Conservation (phyloP, 2,113 vertebrate species). For the Cynoglossus semilaevis region DNA sequence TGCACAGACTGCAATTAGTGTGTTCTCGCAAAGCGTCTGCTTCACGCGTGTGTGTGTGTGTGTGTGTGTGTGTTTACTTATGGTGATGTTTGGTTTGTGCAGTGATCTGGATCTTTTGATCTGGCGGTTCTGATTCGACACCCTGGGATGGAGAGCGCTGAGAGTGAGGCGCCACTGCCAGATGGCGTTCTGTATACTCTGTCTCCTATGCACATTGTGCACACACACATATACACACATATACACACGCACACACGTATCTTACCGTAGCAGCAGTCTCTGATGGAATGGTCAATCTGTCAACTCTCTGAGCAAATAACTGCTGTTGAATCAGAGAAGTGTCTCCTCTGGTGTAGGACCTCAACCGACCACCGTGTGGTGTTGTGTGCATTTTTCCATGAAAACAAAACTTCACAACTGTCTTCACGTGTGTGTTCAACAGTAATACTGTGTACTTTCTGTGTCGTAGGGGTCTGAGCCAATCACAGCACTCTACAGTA, state of each 20-base stretch:
- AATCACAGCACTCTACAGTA: too few relatives aligned
- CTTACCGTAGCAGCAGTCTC: constrained; percentile 9
- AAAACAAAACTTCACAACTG: too few relatives aligned
- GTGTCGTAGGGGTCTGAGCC: too few relatives aligned
- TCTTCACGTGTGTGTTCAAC: too few relatives aligned
- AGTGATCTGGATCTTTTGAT: constrained; percentile 90
- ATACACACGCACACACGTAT: constrained; percentile 12
- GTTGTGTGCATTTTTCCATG: constrained; percentile 21
- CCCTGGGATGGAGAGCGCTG: constrained; percentile 85
- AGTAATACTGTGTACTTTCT: too few relatives aligned
- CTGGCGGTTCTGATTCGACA: constrained; percentile 87
- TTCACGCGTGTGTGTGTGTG: constrained; percentile 26
- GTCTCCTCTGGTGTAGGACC: constrained; percentile 57
- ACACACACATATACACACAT: background rate
- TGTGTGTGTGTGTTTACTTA: constrained; percentile 48
- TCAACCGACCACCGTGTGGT: too few relatives aligned
- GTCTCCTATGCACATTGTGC: constrained; percentile 19
- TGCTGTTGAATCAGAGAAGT: constrained; percentile 53
- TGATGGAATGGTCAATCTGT: constrained; percentile 63
- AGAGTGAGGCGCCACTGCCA: constrained; percentile 85
- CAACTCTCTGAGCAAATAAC: constrained; percentile 39
- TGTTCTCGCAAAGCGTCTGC: constrained; percentile 78
- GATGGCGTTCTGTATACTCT: constrained; percentile 83
- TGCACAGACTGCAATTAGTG: constrained; percentile 91
- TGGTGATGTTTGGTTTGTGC: constrained; percentile 63